phyloP scores from a whole-genome alignment of 2,888 invertebrate genomes.

The Hemicrepidius hirtus region DNA sequence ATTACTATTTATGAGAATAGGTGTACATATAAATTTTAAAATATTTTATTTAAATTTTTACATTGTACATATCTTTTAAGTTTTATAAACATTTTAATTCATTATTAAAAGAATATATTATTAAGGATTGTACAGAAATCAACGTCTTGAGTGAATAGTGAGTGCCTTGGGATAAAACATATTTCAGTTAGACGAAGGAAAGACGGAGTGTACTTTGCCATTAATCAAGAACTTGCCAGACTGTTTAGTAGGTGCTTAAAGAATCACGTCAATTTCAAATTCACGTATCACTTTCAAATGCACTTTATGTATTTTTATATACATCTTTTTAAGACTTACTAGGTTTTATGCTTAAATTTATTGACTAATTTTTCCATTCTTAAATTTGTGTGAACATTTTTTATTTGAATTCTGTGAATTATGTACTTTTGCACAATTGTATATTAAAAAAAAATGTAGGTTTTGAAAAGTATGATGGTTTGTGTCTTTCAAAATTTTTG shows the following conservation, averaged over 20 bases:
- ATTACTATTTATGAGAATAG: not conserved
- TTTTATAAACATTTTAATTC: constrained; percentile 21
- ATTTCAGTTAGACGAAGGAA: constrained; percentile 15
- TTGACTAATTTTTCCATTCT: constrained; percentile 6
- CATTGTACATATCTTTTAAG: constrained; percentile 30
- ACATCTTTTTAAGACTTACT: constrained; percentile 45
- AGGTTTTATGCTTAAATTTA: constrained; percentile 30
- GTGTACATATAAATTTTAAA: constrained; percentile 20
- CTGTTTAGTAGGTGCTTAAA: constrained; percentile 46
- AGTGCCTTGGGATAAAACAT: constrained; percentile 43
- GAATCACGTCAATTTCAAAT: constrained; percentile 37
- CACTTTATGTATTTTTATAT: constrained; percentile 48
- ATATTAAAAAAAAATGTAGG: constrained; percentile 5
- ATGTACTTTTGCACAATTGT: constrained; percentile 3
- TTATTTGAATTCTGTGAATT: constrained; percentile 4
- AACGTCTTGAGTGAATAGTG: constrained; percentile 29
- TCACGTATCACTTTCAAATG: constrained; percentile 35
- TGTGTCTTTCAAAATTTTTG: not conserved
- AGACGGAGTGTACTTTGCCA: constrained; percentile 40
- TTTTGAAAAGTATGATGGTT: not conserved
- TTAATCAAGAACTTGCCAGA: constrained; percentile 51
- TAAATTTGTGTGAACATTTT: constrained; percentile 13
- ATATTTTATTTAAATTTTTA: constrained; percentile 26
- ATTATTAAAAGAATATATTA: constrained; percentile 12
- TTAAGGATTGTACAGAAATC: constrained; percentile 17